phyloP scores from a whole-genome alignment of 2,888 invertebrate species.

The Phasia obesa region DNA sequence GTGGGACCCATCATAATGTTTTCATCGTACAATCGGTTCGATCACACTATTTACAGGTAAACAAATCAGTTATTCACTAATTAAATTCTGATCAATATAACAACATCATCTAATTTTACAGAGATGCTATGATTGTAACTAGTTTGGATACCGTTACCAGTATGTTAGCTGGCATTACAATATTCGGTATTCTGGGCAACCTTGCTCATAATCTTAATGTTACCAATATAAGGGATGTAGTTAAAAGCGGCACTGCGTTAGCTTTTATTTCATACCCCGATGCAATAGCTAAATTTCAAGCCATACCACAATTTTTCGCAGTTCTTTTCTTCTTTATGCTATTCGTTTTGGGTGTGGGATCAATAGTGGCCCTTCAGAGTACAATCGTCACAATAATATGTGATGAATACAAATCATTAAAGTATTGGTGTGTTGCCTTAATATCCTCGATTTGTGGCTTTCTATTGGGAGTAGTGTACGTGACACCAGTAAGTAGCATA shows the following conservation, averaged over 20 bases:
- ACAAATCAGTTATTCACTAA: background rate
- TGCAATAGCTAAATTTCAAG: conserved; percentile 89
- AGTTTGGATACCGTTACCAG: conserved; percentile 91
- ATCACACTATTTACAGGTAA: conserved; percentile 85
- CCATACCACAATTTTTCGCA: conserved; percentile 90
- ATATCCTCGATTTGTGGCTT: conserved; percentile 84
- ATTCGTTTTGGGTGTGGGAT: conserved; percentile 89
- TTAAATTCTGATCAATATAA: background rate
- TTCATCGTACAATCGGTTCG: conserved; percentile 89
- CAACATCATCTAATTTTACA: conserved; percentile 1
- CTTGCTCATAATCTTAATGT: conserved; percentile 86
- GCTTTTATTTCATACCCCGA: conserved; percentile 93
- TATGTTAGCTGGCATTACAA: conserved; percentile 89
- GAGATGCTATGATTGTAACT: conserved; percentile 90
- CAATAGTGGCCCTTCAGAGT: conserved; percentile 87
- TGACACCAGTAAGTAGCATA: conserved; percentile 84
- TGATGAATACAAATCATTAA: conserved; percentile 86
- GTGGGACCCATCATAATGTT: conserved; percentile 91
- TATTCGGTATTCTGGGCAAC: conserved; percentile 91
- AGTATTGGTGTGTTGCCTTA: conserved; percentile 85
- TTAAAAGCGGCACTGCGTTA: conserved; percentile 89
- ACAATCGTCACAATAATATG: conserved; percentile 87
- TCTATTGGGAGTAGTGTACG: conserved; percentile 87
- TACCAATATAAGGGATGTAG: conserved; percentile 85
- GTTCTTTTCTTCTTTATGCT: conserved; percentile 93